Conservation (phyloP, 2,113 vertebrate species). For the Melozone crissalis region DNA sequence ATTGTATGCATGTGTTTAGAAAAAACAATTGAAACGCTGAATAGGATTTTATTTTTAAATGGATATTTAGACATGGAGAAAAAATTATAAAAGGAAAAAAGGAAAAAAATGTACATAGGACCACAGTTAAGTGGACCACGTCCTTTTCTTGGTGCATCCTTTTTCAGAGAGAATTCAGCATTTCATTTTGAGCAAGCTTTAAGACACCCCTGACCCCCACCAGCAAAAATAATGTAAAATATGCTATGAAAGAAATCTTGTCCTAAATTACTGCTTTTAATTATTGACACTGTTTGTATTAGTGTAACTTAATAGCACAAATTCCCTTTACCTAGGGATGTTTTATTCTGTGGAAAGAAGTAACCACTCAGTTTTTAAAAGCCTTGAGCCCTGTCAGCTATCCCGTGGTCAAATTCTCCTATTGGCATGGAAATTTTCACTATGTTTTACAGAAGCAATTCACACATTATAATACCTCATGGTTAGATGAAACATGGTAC, state of each 20-base stretch:
- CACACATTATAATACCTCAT: background rate
- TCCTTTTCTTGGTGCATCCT: background rate
- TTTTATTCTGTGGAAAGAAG: background rate
- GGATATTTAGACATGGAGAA: background rate
- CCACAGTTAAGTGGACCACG: background rate
- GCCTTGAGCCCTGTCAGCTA: background rate
- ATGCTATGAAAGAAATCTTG: background rate
- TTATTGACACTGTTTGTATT: background rate
- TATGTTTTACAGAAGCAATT: background rate
- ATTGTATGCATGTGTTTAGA: background rate
- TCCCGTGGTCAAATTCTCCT: background rate
- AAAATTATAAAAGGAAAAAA: background rate
- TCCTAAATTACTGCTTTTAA: background rate
- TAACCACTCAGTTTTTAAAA: background rate
- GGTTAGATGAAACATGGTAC: background rate
- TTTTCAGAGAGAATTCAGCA: background rate
- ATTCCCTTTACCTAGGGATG: background rate
- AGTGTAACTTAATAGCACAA: background rate
- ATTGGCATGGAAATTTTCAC: background rate
- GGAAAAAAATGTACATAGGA: background rate
- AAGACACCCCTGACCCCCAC: background rate
- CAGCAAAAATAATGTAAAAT: background rate
- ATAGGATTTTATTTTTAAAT: background rate
- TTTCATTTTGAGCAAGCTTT: background rate
- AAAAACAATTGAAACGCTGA: background rate